These are phyloP conservation scores for Diplodus puntazzo DNA, from an alignment of 2,797 vertebrate species.

Conservation along the genomic window DNA sequence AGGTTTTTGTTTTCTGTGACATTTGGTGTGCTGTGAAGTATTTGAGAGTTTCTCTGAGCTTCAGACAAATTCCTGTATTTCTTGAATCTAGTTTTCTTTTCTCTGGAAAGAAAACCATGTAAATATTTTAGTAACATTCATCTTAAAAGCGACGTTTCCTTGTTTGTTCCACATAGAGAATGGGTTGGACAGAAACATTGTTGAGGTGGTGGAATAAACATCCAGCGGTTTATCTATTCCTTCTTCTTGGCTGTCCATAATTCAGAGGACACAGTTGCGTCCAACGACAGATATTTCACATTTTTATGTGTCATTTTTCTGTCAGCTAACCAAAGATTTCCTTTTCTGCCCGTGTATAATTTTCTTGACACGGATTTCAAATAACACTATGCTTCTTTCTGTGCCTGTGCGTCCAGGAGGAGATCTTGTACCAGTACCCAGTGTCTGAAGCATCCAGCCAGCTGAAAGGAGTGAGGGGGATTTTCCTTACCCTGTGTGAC, in stretches of 20 bases:
- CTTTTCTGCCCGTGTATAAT: background rate
- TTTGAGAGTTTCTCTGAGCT: background rate
- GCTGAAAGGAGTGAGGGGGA: constrained; percentile 93
- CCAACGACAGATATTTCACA: constrained; percentile 45
- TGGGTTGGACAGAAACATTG: constrained; percentile 11
- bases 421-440: constrained; percentile 96
- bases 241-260: constrained; percentile 29
- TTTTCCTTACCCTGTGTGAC: constrained; percentile 97
- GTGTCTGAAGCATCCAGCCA: constrained; percentile 91
- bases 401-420: constrained; percentile 84
- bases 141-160: constrained; percentile 22
- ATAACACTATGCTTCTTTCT: background rate
- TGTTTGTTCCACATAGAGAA: constrained; percentile 11
- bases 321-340: constrained; percentile 35
- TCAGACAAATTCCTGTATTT: constrained; percentile 21
- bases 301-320: constrained; percentile 28
- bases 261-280: constrained; percentile 12
- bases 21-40: background rate
- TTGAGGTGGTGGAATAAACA: constrained; percentile 29
- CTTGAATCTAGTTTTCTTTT: constrained; percentile 10
- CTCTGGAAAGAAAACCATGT: background rate
- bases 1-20: background rate
- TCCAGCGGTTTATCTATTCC: background rate
- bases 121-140: background rate
- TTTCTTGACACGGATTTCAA: constrained; percentile 3